Percentiles rank a stretch among this genome's conserved stretches.
phyloP scores from a whole-genome alignment of 1,140 invertebrate genomes.

The Rhagoletis zephyria region DNA sequence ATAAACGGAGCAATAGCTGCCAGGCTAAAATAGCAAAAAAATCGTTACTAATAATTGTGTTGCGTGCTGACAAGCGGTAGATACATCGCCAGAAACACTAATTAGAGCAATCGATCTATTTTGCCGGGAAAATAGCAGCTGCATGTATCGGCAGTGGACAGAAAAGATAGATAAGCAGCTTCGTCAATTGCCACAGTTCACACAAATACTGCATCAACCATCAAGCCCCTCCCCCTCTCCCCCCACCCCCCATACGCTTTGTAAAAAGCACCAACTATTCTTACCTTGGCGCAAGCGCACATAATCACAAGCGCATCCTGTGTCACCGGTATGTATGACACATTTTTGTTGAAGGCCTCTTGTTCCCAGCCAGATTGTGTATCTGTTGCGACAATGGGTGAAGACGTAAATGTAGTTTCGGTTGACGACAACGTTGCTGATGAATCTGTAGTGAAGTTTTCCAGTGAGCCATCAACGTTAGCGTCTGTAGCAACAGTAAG shows the following conservation, averaged over 20 bases:
- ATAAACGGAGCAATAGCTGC: no score
- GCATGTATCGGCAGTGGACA: not conserved
- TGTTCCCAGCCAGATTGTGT: not conserved
- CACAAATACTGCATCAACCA: not conserved
- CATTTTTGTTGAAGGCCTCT: not conserved
- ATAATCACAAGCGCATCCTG: constrained; percentile 59
- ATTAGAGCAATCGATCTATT: not conserved
- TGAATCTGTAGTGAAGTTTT: not conserved
- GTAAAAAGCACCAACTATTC: not conserved
- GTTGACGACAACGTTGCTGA: not conserved
- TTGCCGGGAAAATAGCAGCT: not conserved
- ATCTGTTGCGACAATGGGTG: not conserved
- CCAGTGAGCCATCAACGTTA: not conserved
- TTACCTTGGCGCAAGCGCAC: constrained; percentile 59
- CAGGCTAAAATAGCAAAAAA: no score
- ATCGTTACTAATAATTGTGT: no score
- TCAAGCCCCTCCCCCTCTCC: not conserved
- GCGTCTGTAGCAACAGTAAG: not conserved
- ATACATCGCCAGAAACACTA: not conserved
- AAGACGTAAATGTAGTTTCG: constrained; percentile 1
- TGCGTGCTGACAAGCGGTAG: no score
- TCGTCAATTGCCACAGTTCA: not conserved
- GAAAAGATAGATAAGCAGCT: not conserved
- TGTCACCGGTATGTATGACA: constrained; percentile 55
- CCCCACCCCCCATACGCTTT: not conserved